phyloP scores from a whole-genome alignment of 1,140 invertebrate species.

The Halictus rubicundus region DNA sequence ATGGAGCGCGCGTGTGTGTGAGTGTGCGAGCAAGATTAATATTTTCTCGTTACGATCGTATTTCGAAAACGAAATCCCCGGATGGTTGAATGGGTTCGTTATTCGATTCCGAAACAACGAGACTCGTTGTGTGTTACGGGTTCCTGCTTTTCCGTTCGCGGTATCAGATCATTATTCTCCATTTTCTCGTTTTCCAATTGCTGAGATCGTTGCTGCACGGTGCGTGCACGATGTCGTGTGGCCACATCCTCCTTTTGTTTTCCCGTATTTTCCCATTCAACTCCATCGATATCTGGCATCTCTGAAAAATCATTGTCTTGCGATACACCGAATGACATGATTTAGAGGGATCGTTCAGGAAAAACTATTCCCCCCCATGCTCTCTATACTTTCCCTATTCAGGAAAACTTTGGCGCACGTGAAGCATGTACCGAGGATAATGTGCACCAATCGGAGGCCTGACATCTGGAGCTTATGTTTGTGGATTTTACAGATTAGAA shows the following conservation, averaged over 20 bases:
- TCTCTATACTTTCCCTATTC: neutral
- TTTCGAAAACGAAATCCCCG: neutral
- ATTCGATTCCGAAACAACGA: constrained; percentile 32
- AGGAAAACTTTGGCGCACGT: neutral
- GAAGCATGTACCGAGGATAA: neutral
- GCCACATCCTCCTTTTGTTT: constrained; percentile 59
- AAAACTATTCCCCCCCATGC: neutral
- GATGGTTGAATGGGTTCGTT: neutral
- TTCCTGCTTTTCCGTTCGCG: constrained; percentile 16
- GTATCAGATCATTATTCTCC: constrained; percentile 42
- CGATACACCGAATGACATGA: constrained; percentile 14
- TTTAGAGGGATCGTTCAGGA: neutral
- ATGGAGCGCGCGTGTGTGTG: too few relatives aligned
- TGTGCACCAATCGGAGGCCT: too few relatives aligned
- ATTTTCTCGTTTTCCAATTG: constrained; percentile 54
- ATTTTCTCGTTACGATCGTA: neutral
- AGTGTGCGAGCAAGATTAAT: neutral
- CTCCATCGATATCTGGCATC: constrained; percentile 49
- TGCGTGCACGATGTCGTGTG: constrained; percentile 41
- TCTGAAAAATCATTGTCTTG: constrained; percentile 35
- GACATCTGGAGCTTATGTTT: too few relatives aligned
- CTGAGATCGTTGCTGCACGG: constrained; percentile 41
- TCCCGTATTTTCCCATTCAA: constrained; percentile 34
- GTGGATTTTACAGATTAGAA: too few relatives aligned
- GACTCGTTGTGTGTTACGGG: constrained; percentile 28